Conservation (phyloP, 2,797 vertebrate genomes). For the Enteromius paludinosus region DNA sequence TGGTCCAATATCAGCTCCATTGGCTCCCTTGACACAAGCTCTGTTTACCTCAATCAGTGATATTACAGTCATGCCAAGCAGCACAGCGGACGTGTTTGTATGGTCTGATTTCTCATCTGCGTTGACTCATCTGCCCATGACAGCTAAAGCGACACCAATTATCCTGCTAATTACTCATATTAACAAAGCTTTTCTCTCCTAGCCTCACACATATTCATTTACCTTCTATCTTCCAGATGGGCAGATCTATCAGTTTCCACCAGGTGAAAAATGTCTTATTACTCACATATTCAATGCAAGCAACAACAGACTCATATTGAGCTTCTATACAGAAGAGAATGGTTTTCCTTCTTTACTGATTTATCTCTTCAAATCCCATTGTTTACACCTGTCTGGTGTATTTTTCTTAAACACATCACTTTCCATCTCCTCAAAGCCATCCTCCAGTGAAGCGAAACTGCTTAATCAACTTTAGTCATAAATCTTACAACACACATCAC, state of each 20-base stretch:
- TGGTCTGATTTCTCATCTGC: conserved; percentile 38
- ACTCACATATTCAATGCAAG: background rate
- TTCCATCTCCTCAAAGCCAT: conserved; percentile 6
- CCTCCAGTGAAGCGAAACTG: conserved; percentile 28
- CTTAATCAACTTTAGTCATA: conserved; percentile 45
- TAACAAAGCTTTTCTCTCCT: conserved; percentile 65
- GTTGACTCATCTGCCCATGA: conserved; percentile 74
- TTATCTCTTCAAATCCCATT: background rate
- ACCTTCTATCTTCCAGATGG: conserved; percentile 16
- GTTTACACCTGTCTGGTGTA: conserved; percentile 11
- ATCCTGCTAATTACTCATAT: conserved; percentile 80
- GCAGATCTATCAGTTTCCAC: conserved; percentile 7
- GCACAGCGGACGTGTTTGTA: conserved; percentile 15
- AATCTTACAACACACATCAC: conserved; percentile 34
- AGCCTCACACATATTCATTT: conserved; percentile 26
- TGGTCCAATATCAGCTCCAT: conserved; percentile 3
- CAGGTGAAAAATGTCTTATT: conserved; percentile 1
- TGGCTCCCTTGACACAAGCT: background rate
- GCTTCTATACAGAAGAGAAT: background rate
- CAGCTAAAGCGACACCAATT: conserved; percentile 81
- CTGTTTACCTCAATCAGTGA: conserved; percentile 20
- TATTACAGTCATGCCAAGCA: conserved; percentile 27
- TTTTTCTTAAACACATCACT: conserved; percentile 1
- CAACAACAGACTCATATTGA: background rate
- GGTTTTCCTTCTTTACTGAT: background rate